Conservation (phyloP, 2,797 vertebrate species). For the Rhabdophis nuchalis region DNA sequence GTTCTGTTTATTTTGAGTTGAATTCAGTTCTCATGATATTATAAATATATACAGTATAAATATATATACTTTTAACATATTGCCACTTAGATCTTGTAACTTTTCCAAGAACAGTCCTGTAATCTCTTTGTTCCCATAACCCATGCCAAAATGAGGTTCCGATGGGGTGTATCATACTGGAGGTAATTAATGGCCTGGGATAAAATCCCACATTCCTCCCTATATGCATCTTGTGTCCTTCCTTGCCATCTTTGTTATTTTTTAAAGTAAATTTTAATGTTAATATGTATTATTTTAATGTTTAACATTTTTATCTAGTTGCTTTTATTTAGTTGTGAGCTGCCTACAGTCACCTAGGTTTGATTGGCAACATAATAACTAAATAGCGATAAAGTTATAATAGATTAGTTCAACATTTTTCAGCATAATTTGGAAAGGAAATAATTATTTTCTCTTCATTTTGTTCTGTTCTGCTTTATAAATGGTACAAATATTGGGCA, state of each 20-base stretch:
- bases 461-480: neutral
- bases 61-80: neutral
- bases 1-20: neutral
- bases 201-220: neutral
- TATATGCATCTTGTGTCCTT: neutral
- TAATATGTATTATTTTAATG: neutral
- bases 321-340: neutral
- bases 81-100: neutral
- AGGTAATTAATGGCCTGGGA: neutral
- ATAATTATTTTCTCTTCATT: neutral
- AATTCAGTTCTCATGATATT: neutral
- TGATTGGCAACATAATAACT: neutral
- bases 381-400: neutral
- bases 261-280: neutral
- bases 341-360: neutral
- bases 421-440: neutral
- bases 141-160: too few relatives aligned
- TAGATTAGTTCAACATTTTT: neutral
- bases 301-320: neutral
- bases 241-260: neutral
- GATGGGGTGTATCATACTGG: neutral
- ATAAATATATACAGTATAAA: neutral
- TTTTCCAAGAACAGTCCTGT: neutral
- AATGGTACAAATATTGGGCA: neutral
- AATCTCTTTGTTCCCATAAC: neutral